These are phyloP conservation scores for Pediacus dermestoides DNA, from an alignment of 2,888 invertebrate species.

Conservation along the genomic window DNA sequence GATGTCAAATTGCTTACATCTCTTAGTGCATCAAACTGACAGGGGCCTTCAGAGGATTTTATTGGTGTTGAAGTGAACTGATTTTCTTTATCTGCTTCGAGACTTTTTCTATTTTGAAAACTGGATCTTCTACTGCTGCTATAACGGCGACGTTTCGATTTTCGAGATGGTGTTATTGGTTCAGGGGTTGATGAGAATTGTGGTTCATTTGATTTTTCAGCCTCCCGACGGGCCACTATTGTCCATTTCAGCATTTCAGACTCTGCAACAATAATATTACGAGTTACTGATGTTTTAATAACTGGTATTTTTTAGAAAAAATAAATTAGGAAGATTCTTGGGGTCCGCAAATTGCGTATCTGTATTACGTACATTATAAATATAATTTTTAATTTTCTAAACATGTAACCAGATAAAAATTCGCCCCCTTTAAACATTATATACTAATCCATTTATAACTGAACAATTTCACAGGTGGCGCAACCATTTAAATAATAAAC, in stretches of 20 bases:
- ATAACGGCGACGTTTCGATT: constrained; percentile 42
- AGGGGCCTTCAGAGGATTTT: constrained; percentile 45
- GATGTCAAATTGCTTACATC: constrained; percentile 64
- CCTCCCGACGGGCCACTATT: constrained; percentile 43
- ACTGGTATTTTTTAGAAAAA: constrained; percentile 2
- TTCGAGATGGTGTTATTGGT: constrained; percentile 1
- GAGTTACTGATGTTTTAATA: no score
- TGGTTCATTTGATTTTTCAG: constrained; percentile 26
- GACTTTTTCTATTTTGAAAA: no score
- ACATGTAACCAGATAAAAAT: no score
- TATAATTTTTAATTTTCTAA: no score
- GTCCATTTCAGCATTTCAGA: constrained; percentile 61
- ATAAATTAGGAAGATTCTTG: no score
- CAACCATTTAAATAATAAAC: no score
- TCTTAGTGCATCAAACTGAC: constrained; percentile 51
- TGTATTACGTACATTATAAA: no score
- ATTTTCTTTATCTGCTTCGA: constrained; percentile 58
- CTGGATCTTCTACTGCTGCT: constrained; percentile 50
- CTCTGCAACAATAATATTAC: no score
- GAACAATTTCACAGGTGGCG: no score
- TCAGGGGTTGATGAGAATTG: constrained; percentile 21
- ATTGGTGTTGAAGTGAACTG: constrained; percentile 60
- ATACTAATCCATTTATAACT: no score
- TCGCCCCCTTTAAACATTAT: no score
- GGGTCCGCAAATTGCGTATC: no score